Evolutionary conservation across 2,113 vertebrate genomes (phyloP).

Genomic region (Dendrocopos noguchii): DNA sequence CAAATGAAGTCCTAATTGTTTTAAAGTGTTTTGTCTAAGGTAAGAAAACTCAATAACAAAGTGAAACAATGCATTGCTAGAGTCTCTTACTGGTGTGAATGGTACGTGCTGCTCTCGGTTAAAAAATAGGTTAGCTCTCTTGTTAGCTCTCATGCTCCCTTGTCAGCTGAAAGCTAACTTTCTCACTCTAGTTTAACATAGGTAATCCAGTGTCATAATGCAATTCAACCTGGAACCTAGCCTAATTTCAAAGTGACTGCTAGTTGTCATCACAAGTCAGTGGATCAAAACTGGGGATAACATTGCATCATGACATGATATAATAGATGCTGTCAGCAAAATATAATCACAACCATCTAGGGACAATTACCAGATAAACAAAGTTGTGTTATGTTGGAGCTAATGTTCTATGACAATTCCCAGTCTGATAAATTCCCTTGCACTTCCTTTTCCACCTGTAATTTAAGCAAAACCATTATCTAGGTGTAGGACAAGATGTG

Average conservation of each 20-base stretch:
- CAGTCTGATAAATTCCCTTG: neutral
- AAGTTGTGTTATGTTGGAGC: neutral
- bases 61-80: neutral
- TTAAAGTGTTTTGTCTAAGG: neutral
- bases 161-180: neutral
- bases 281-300: neutral
- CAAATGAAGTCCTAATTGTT: neutral
- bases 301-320: neutral
- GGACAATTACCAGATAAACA: neutral
- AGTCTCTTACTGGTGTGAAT: neutral
- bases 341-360: neutral
- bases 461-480: neutral
- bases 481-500: neutral
- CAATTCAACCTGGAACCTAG: neutral
- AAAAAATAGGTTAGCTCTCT: neutral
- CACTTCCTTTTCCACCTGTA: neutral
- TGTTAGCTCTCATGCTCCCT: neutral
- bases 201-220: neutral
- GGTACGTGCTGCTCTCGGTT: neutral
- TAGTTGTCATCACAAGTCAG: neutral
- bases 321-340: neutral
- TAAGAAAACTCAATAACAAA: neutral
- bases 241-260: conserved; percentile 18
- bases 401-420: neutral
- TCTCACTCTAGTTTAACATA: neutral